Evolutionary conservation across 2,113 vertebrate genomes (phyloP), one percentile per base, ranked within the genome.

Genomic region (Eudyptes chrysolophus): DNA sequence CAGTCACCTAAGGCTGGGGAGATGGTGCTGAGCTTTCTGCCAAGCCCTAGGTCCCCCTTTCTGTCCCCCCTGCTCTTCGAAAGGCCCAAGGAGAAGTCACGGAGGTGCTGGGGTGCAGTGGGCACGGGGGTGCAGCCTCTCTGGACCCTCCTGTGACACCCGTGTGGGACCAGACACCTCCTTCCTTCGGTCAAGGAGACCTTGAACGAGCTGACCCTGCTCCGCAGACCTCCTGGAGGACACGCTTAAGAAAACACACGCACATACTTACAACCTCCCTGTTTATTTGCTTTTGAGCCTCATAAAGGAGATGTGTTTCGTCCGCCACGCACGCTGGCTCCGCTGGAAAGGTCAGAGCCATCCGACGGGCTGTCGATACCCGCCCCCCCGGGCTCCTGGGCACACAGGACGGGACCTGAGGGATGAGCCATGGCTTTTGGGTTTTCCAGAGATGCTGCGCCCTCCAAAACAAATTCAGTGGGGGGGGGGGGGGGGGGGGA

Each of bases 391-490:
- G 0, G 90, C 54, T 36, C 54, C 84, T 42, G 96, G 94, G 96
- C 94, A 96, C 61, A 90, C 58, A 77, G 92, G 96, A 97, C 24
- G 75, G 97, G 97, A 96, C 94, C 97, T 87, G 95, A 85, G 96
- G 96, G 77, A 95, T 89, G 89, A 90, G 89, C 96, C 90, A 55
- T 48, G 87, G 96, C 89, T 94, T 97, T 97, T 96, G 92, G 92
- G 70, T 94, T 97, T 96, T 91, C 86, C 94, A 13, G 86, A 90
- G 96, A 85, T 90, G 93, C 69, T 66, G 66, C 6, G 6, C 49
- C 85, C 77, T 69, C 89, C 97, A 96, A 96, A 87, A 95, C 94
- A 97, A 97, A 97, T 93, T 94, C 90, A 96, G n/a, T n/a, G n/a
- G n/a, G n/a, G n/a, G n/a, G 93, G 2, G 97, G 94, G 94, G 95